Percentiles rank a stretch among this genome's conserved stretches.
phyloP scores from a whole-genome alignment of 2,113 vertebrate species.

The Podiceps cristatus region DNA sequence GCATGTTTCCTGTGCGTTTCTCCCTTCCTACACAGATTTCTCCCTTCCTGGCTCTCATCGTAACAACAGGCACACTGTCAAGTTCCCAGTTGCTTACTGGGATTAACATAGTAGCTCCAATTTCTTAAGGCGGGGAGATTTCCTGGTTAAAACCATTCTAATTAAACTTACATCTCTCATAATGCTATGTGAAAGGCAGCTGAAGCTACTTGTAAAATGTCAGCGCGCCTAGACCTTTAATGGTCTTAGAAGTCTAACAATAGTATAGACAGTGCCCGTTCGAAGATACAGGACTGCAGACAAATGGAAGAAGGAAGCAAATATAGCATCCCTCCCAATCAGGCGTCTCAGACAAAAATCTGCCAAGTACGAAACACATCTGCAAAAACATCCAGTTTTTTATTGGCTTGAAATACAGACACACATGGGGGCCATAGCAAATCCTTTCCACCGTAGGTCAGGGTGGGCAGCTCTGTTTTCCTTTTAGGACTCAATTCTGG shows the following conservation, averaged over 20 bases:
- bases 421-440: background rate
- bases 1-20: slow-evolving; percentile 12
- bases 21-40: slow-evolving; percentile 35
- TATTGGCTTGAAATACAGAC: background rate
- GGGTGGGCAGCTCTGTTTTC: background rate
- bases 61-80: background rate
- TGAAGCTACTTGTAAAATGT: background rate
- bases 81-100: background rate
- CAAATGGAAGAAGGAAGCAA: background rate
- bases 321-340: background rate
- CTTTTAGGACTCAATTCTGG: background rate
- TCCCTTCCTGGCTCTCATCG: background rate
- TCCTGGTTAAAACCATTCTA: background rate
- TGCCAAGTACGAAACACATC: background rate
- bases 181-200: background rate
- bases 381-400: background rate
- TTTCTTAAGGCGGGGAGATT: background rate
- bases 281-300: background rate
- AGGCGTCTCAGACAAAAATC: background rate
- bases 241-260: background rate
- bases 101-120: background rate
- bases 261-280: background rate
- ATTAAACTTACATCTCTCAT: background rate
- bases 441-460: background rate
- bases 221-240: background rate